Base-by-base conservation (phyloP, 2,888 invertebrate genomes). In the Nezara viridula region DNA sequence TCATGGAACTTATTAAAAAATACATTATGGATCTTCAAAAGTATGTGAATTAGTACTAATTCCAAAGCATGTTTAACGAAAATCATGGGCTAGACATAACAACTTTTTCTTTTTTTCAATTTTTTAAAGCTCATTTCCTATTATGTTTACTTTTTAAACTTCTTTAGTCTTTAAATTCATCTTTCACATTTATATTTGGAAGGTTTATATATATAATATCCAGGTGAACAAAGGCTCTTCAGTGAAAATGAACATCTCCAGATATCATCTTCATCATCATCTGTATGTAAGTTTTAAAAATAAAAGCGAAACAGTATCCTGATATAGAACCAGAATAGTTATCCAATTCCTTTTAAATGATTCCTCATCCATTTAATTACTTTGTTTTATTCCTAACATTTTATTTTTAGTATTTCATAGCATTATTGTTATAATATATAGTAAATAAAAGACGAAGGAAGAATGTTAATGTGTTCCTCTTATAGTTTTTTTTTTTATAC, bases 201-300 rank as follows among this genome's bases (percentile, higher is more conserved):
- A 88, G 81, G 77, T 88, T 50, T 88, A 88, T 81, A 85, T 32
- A 86, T 52, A 88, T 44, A 85, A 81, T 88, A 88, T 88, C 49
- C 77, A 88, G 88, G 85, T 88, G 88, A 88, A 77, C 40, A 60
- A 47, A 88, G 85, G 88, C 44, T 47, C 77, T 52, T 81, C 77
- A 24, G 49, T 81, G 88, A 85, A 81, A 44, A 81, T 81, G 88
- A 88, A 85, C 55, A 52, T 85, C 88, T n/a, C 50, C 73, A 77
- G 50, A 50, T 85, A 66, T 66, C 85, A 52, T 37, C 60, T 44
- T 27, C 85, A 37, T 73, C 88, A 44, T 88, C 88, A 55, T 73
- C 88, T 81, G 77, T 88, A 55, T 73, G 88, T 88, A 88, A 88
- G 88, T 88, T 88, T 50, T 86, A 86, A 86, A 37, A 85, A 50